These are phyloP conservation scores for Hymenochirus boettgeri DNA, from an alignment of 2,113 vertebrate genomes.

Conservation along the genomic window DNA sequence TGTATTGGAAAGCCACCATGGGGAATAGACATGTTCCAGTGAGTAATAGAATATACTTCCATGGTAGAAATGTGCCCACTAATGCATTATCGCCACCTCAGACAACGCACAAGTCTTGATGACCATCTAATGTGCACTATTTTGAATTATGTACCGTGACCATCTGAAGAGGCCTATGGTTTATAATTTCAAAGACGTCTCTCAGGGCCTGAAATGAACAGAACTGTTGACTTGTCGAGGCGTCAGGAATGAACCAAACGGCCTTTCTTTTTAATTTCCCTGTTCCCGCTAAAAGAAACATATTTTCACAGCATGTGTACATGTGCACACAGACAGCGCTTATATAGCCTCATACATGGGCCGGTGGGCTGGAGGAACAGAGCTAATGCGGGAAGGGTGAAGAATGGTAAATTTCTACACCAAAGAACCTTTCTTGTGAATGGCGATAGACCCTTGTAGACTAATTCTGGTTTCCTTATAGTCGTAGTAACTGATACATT, in stretches of 20 bases:
- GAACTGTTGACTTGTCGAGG: constrained; percentile 33
- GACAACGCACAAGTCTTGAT: too few species aligned
- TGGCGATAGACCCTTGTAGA: not conserved
- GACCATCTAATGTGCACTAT: too few species aligned
- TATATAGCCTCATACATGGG: constrained; percentile 9
- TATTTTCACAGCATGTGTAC: constrained; percentile 38
- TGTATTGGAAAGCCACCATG: too few species aligned
- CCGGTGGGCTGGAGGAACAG: constrained; percentile 9
- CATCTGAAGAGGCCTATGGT: too few species aligned
- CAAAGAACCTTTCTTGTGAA: constrained; percentile 1
- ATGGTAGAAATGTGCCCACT: too few species aligned
- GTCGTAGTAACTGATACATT: constrained; percentile 9
- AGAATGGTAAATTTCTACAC: constrained; percentile 19
- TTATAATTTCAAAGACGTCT: constrained; percentile 32
- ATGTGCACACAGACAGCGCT: constrained; percentile 27
- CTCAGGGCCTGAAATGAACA: constrained; percentile 2
- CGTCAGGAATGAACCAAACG: constrained; percentile 31
- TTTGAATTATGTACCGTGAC: too few species aligned
- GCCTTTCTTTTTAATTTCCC: constrained; percentile 40
- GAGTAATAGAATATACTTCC: too few species aligned
- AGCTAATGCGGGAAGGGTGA: constrained; percentile 21
- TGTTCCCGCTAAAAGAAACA: constrained; percentile 37
- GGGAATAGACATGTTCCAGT: too few species aligned
- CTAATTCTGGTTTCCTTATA: not conserved
- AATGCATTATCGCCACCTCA: too few species aligned